Conservation (phyloP, 2,797 vertebrate genomes). For the Syngnathus acus region DNA sequence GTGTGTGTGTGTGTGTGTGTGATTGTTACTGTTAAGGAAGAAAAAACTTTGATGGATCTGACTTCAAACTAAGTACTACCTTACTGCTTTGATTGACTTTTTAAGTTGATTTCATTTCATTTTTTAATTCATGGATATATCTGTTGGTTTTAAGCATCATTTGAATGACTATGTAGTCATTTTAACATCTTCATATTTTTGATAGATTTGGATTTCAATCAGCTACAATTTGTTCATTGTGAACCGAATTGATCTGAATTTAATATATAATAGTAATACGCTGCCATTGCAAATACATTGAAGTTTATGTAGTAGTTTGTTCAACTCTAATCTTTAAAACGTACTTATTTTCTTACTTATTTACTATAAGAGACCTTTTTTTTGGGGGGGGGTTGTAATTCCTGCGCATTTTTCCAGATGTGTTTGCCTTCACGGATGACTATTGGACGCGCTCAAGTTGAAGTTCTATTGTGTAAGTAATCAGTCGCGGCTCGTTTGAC, state of each 20-base stretch:
- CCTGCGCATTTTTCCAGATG: slow-evolving; percentile 35
- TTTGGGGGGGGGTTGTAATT: slow-evolving; percentile 20
- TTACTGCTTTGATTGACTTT: no score
- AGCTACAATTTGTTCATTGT: no score
- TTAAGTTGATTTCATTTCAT: no score
- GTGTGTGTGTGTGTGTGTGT: no score
- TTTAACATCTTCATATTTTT: no score
- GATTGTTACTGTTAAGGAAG: background rate
- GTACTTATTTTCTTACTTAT: background rate
- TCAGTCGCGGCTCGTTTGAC: slow-evolving; percentile 48
- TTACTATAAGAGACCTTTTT: slow-evolving; percentile 35
- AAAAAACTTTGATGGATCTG: background rate
- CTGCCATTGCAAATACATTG: background rate
- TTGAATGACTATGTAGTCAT: no score
- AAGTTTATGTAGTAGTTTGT: background rate
- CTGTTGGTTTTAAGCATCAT: no score
- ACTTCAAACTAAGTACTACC: background rate
- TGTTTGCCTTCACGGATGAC: slow-evolving; percentile 42
- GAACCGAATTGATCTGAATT: no score
- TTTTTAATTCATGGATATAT: no score
- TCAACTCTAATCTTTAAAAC: slow-evolving; percentile 19
- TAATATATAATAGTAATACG: background rate
- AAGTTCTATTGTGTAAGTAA: slow-evolving; percentile 48
- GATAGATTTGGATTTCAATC: no score
- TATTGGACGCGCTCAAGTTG: slow-evolving; percentile 44